phyloP scores from a whole-genome alignment of 1,140 invertebrate species.

The Drosophila arizonae region DNA sequence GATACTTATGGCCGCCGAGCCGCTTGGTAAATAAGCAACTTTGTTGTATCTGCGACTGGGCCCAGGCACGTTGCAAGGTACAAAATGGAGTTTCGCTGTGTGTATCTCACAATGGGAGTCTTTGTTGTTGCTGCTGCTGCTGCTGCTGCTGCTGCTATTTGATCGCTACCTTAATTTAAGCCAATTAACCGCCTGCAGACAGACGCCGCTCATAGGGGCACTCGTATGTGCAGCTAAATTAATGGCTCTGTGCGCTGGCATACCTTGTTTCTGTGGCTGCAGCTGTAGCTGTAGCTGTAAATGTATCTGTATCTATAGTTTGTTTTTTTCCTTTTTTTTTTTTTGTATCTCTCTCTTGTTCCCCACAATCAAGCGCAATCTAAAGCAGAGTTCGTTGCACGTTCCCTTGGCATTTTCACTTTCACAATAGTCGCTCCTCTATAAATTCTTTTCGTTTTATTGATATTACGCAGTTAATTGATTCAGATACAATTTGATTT shows the following conservation, averaged over 20 bases:
- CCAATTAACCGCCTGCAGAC: constrained; percentile 80
- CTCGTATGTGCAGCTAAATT: constrained; percentile 40
- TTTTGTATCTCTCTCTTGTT: constrained; percentile 28
- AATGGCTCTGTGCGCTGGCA: constrained; percentile 17
- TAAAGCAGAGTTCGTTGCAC: constrained; percentile 73
- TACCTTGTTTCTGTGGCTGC: constrained; percentile 33
- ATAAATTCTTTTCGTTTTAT: constrained; percentile 37
- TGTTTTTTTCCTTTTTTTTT: constrained; percentile 1
- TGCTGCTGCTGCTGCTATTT: constrained; percentile 55
- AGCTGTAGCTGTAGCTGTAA: background rate
- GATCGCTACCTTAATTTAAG: constrained; percentile 83
- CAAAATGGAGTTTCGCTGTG: constrained; percentile 70
- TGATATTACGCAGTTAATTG: constrained; percentile 67
- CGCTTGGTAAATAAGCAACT: constrained; percentile 63
- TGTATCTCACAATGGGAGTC: constrained; percentile 52
- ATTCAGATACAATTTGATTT: constrained; percentile 45
- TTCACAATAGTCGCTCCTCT: constrained; percentile 3
- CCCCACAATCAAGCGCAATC: constrained; percentile 62
- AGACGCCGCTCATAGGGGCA: constrained; percentile 47
- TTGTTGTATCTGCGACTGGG: constrained; percentile 62
- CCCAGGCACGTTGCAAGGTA: constrained; percentile 50
- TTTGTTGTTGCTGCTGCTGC: constrained; percentile 54
- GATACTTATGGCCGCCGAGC: constrained; percentile 52
- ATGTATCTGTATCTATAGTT: background rate
- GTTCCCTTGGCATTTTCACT: constrained; percentile 64